Evolutionary conservation across 2,113 vertebrate species (phyloP), one percentile per base, ranked within the genome.

Genomic region (Periophthalmodon schlosseri): DNA sequence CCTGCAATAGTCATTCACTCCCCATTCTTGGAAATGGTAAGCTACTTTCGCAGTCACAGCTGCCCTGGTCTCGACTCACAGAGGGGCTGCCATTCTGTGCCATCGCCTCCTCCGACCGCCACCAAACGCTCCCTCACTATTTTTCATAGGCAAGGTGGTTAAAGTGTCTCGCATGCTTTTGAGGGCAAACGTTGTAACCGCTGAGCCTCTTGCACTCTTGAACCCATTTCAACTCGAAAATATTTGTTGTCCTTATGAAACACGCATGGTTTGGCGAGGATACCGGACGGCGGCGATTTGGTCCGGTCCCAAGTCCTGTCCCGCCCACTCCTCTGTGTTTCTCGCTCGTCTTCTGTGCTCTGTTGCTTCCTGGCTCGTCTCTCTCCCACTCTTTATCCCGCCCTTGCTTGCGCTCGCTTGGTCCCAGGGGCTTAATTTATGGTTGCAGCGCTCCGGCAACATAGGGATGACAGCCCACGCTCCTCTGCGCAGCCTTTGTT

Each of bases 341-440:
- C 82, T 79, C 20, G 58, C 79, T 78, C 87, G 84, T 89, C 79
- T 23, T 47, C 50, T 47, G 70, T 52, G 50, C 73, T 86, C 83
- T 74, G 68, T 77, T 74, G 44, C 75, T 76, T 68, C 68, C 73
- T 28, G 23, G 44, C 21, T 56, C 72, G 61, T 82, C 73, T 68
- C 68, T 52, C 80, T 84, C 88, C 70, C 82, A 73, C 78, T 71
- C 80, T 86, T 80, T 80, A 77, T 73, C 76, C 80, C 74, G 79
- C 84, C 81, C 78, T 68, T 72, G 86, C 81, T 73, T 50, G 58
- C 77, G 84, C 83, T 78, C 52, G 7, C 76, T 75, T 72, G 58
- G 70, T 92, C 91, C 87, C 90, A 85, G 70, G 89, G 88, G 90
- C 77, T 91, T 91, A 91, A 91, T 92, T 91, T 91, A 87, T 86